Conservation (phyloP, 2,888 invertebrate genomes). For the Hedychridium roseum region DNA sequence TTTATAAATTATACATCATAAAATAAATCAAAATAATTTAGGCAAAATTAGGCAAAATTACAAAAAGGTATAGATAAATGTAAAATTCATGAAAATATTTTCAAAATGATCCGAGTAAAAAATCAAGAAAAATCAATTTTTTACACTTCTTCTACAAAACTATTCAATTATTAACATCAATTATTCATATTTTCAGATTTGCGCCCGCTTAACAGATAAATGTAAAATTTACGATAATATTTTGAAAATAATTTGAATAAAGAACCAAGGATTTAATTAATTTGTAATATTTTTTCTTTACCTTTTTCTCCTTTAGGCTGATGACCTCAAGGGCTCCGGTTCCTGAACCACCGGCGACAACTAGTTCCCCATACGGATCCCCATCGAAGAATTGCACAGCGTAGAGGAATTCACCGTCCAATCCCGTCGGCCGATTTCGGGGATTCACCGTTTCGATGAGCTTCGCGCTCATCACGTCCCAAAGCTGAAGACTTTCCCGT, state of each 20-base stretch:
- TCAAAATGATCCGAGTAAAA: neutral
- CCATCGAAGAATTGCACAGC: constrained; percentile 66
- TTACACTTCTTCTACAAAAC: too few species aligned
- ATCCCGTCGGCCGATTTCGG: constrained; percentile 65
- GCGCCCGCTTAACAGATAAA: neutral
- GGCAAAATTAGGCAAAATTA: too few species aligned
- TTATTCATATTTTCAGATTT: too few species aligned
- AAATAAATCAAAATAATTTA: too few species aligned
- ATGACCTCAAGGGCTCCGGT: constrained; percentile 57
- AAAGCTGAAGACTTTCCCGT: constrained; percentile 66
- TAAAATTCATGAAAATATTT: neutral
- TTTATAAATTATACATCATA: too few species aligned
- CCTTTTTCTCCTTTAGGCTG: constrained; percentile 49
- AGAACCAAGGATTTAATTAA: too few species aligned
- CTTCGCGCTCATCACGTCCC: constrained; percentile 68
- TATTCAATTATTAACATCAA: too few species aligned
- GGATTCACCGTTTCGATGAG: constrained; percentile 64
- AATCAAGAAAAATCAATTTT: too few species aligned
- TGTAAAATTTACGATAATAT: neutral
- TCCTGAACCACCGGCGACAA: constrained; percentile 57
- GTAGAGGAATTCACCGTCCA: constrained; percentile 70
- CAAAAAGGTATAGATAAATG: constrained; percentile 4
- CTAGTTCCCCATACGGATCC: constrained; percentile 48
- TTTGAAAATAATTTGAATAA: neutral
- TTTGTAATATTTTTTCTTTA: constrained; percentile 17